phyloP scores from a whole-genome alignment of 1,140 invertebrate genomes.

The Drosophila pruinosa region DNA sequence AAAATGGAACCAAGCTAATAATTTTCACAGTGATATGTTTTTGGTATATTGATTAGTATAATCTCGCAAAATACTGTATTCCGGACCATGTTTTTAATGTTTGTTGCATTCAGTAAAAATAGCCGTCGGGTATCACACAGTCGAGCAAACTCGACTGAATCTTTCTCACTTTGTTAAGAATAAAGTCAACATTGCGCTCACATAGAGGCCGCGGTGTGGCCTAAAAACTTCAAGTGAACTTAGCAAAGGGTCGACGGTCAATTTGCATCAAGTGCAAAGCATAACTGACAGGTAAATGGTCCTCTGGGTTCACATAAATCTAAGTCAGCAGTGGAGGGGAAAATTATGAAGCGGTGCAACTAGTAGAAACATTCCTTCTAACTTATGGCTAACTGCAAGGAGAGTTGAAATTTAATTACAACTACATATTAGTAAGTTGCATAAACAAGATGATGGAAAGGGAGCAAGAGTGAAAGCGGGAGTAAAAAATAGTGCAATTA shows the following conservation, averaged over 20 bases:
- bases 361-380: background rate
- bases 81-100: too few species aligned
- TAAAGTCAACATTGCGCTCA: constrained; percentile 22
- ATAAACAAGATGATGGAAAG: constrained; percentile 56
- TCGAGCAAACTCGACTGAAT: too few species aligned
- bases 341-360: background rate
- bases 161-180: constrained; percentile 13
- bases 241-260: constrained; percentile 28
- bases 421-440: constrained; percentile 75
- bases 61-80: too few species aligned
- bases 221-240: constrained; percentile 17
- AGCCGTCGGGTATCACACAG: too few species aligned
- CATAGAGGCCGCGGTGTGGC: constrained; percentile 7
- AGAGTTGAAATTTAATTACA: constrained; percentile 73
- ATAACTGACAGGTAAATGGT: constrained; percentile 41
- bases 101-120: too few species aligned
- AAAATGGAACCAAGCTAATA: too few species aligned
- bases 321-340: background rate
- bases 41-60: too few species aligned
- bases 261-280: constrained; percentile 33
- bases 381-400: constrained; percentile 1
- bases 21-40: too few species aligned
- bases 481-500: constrained; percentile 48
- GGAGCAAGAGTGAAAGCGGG: background rate
- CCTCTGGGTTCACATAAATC: background rate